Conservation (phyloP, 2,113 vertebrate species). For the Plecturocebus donacophilus region DNA sequence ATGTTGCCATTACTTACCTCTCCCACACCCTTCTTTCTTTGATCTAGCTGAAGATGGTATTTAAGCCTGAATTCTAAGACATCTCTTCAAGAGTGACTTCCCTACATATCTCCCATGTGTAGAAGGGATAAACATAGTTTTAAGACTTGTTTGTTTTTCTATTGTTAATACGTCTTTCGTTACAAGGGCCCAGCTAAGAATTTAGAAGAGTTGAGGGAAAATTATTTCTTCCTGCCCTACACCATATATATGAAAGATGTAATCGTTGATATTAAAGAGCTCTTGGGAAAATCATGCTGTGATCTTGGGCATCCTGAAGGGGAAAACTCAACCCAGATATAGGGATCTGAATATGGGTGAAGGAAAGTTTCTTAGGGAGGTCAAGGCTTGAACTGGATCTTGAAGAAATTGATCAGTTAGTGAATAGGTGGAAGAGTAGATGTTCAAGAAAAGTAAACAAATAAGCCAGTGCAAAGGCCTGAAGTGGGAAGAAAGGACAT, state of each 20-base stretch:
- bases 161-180: neutral
- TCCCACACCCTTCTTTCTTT: neutral
- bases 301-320: accelerated
- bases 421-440: neutral
- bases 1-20: no score
- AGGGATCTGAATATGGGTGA: accelerated
- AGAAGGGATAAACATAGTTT: neutral
- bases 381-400: neutral
- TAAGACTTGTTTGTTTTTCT: neutral
- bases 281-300: accelerated
- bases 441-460: accelerated
- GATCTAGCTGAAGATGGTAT: no score
- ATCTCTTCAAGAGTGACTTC: neutral
- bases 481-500: accelerated
- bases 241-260: neutral
- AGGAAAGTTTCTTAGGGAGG: neutral
- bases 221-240: neutral
- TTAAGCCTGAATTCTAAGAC: neutral
- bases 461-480: neutral
- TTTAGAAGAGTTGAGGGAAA: neutral
- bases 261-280: no score
- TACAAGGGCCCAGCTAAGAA: neutral
- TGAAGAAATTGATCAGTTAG: neutral
- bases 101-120: neutral
- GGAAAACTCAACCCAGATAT: neutral